Conservation (phyloP, 2,113 vertebrate genomes). For the Triplophysa siluroides region DNA sequence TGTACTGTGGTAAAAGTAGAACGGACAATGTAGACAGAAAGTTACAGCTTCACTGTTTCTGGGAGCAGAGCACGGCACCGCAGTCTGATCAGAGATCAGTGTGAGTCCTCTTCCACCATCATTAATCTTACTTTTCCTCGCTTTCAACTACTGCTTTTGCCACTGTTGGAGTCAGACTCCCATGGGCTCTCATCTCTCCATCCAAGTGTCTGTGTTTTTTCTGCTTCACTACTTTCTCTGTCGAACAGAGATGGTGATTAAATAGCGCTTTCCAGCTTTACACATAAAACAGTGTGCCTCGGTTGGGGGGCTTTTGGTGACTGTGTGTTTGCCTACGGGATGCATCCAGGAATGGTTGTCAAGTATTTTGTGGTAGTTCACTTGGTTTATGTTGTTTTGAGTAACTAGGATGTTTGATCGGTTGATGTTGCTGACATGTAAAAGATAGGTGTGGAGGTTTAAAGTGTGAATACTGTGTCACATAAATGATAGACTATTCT, state of each 20-base stretch:
- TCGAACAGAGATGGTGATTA: constrained; percentile 30
- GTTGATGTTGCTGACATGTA: too few species aligned
- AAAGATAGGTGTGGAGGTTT: too few species aligned
- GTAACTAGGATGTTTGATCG: too few species aligned
- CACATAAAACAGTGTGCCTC: constrained; percentile 15
- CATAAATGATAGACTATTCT: too few species aligned
- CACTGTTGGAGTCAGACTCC: constrained; percentile 26
- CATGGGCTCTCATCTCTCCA: constrained; percentile 27
- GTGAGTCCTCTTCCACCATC: constrained; percentile 27
- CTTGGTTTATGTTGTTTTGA: too few species aligned
- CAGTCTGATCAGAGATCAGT: constrained; percentile 11
- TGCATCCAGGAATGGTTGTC: too few species aligned
- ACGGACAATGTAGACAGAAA: not conserved
- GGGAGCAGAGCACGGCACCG: not conserved
- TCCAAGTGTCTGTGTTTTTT: constrained; percentile 20
- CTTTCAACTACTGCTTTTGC: constrained; percentile 16
- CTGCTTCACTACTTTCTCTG: constrained; percentile 5
- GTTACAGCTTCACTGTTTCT: not conserved
- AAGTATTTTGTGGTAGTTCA: too few species aligned
- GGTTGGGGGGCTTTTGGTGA: not conserved
- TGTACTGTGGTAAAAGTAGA: not conserved
- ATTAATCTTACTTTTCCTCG: constrained; percentile 39
- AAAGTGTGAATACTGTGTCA: too few species aligned
- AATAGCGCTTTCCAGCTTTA: not conserved
- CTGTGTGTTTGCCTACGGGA: not conserved